phyloP scores from a whole-genome alignment of 2,797 vertebrate species.

The Kryptolebias ocellatus region DNA sequence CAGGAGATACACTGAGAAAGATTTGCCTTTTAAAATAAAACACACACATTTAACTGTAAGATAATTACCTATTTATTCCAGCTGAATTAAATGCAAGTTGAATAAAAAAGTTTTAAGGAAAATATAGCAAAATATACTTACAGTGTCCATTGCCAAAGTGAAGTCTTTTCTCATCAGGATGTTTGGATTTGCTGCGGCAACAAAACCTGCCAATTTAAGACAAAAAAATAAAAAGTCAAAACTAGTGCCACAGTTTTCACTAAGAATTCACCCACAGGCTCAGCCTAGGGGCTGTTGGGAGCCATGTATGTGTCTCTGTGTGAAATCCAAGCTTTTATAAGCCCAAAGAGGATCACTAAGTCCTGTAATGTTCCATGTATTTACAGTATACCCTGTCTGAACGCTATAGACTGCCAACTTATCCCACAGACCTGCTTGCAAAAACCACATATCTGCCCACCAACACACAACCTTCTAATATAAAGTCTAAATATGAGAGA shows the following conservation, averaged over 20 bases:
- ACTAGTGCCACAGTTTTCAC: constrained; percentile 64
- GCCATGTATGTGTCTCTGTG: constrained; percentile 31
- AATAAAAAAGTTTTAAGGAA: constrained; percentile 5
- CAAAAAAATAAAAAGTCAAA: constrained; percentile 63
- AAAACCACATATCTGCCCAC: neutral
- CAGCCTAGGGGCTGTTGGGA: constrained; percentile 37
- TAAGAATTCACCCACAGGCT: constrained; percentile 55
- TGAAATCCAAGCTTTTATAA: constrained; percentile 71
- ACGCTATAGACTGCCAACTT: constrained; percentile 65
- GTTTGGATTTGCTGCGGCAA: constrained; percentile 95
- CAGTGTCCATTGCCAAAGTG: constrained; percentile 96
- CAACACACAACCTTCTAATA: neutral
- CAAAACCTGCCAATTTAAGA: constrained; percentile 89
- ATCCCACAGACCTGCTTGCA: constrained; percentile 38
- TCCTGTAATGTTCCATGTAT: constrained; percentile 76
- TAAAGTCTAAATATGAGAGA: neutral
- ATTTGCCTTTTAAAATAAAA: neutral
- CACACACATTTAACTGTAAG: neutral
- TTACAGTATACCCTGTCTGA: constrained; percentile 66
- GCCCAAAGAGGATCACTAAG: constrained; percentile 75
- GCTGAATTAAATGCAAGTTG: constrained; percentile 1
- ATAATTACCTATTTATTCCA: constrained; percentile 3
- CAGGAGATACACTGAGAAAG: constrained; percentile 15
- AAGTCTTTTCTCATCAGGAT: constrained; percentile 94
- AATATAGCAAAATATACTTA: constrained; percentile 81